phyloP scores from a whole-genome alignment of 2,797 vertebrate genomes.

The Oceanodroma leucorhoa region DNA sequence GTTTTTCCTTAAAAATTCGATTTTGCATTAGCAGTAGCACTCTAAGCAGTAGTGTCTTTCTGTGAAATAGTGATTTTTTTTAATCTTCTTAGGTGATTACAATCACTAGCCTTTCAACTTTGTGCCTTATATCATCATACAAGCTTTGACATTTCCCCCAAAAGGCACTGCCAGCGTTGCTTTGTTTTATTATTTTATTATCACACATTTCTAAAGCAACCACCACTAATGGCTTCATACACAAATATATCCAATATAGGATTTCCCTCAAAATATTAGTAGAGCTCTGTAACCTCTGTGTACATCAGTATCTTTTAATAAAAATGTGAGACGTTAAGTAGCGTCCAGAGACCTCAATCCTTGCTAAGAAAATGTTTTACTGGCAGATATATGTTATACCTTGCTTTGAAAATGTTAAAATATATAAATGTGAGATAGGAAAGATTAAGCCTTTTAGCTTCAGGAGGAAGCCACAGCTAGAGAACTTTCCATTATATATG shows the following conservation, averaged over 20 bases:
- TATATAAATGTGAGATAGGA: background rate
- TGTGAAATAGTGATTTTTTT: background rate
- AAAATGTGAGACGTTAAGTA: background rate
- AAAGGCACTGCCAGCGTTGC: background rate
- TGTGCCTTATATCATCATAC: background rate
- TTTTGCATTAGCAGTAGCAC: background rate
- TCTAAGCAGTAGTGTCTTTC: background rate
- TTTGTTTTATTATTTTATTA: background rate
- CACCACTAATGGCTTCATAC: background rate
- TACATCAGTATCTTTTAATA: background rate
- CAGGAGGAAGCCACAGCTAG: background rate
- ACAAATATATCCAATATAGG: background rate
- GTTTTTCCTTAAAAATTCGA: background rate
- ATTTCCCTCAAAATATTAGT: background rate
- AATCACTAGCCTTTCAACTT: background rate
- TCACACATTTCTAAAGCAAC: background rate
- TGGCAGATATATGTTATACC: background rate
- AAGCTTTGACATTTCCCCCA: background rate
- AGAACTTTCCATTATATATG: background rate
- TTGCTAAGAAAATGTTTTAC: background rate
- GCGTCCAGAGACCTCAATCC: background rate
- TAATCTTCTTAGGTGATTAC: background rate
- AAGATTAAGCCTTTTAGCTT: background rate
- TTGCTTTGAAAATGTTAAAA: background rate
- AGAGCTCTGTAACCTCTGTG: background rate